Evolutionary conservation across 2,113 vertebrate genomes (phyloP), one percentile per base, ranked within the genome.

Genomic region (Urocynchramus pylzowi): DNA sequence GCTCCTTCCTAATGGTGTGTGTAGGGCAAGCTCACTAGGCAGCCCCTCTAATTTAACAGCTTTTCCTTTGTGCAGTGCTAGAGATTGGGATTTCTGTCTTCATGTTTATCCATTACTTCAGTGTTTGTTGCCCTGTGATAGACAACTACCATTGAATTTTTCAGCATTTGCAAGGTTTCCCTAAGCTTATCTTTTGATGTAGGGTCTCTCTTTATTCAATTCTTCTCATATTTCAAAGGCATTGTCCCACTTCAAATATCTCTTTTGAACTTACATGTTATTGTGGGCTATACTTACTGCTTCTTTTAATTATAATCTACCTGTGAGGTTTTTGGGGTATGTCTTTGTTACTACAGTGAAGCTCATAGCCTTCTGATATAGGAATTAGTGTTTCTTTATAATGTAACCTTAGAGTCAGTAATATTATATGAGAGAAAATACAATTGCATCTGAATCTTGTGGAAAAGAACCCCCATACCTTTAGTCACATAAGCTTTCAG

Each of bases 171-270:
- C 73, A 87, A 82, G 54, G 41, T 77, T 91, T 82, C n/a, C 60
- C 13, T 22, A 56, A 60, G 22, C 64, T 35, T 54, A 57, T 52
- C 57, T 68, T 80, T 89, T 91, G 57, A 64, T 74, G 50, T 20
- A 21, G 41, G 19, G 16, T 68, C 18, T 81, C 8, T 56, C 37
- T 83, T 56, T 57, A 47, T 79, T 71, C 56, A 60, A 10, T 77
- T 79, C 31, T 74, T 70, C 70, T 92, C 26, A 23, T 12, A 68
- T 95, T 90, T 92, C 83, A 92, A 96, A 96, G 74, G 12, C 21
- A 27, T 70, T 61, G 70, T 88, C 12, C 68, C 52, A 28, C 37
- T 93, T 95, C 64, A 93, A 74, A 94, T 68, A 77, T 12, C 11
- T 47, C 35, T 76, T 91, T 91, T 93, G 27, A 95, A 87, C 37